Conservation (phyloP, 53 echinoderm and acorn worm genomes). For the Echinometra lucunter region DNA sequence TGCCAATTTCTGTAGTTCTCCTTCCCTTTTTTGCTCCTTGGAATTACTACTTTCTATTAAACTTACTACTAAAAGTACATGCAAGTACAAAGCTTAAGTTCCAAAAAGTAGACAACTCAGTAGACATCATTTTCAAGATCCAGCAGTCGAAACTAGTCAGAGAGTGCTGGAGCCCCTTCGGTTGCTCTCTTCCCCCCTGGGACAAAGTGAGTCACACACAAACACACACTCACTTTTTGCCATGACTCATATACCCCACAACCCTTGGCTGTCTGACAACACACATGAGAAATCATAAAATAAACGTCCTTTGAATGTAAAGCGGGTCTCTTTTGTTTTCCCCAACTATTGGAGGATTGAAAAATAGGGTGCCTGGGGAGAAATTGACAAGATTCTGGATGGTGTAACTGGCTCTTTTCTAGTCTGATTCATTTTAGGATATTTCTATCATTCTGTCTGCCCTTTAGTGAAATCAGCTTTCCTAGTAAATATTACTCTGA, state of each 20-base stretch:
- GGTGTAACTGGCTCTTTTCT: neutral
- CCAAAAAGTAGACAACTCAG: neutral
- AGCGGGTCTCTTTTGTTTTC: constrained; percentile 43
- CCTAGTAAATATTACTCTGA: no score
- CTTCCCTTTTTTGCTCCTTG: neutral
- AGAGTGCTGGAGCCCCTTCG: neutral
- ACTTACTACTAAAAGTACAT: no score
- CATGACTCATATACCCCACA: constrained; percentile 3
- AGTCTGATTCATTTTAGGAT: neutral
- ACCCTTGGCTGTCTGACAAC: constrained; percentile 44
- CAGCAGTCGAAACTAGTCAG: neutral
- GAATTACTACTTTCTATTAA: neutral
- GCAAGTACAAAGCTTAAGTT: no score
- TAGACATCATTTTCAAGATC: neutral
- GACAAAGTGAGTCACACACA: neutral
- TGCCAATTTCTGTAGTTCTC: neutral
- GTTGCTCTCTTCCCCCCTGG: constrained; percentile 5
- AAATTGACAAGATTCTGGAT: neutral
- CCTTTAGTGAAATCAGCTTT: neutral
- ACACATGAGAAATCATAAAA: neutral
- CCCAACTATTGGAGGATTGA: neutral
- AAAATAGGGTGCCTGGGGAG: constrained; percentile 26
- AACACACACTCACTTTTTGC: neutral
- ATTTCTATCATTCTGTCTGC: neutral
- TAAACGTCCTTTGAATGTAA: neutral